phyloP scores from a whole-genome alignment of 2,113 vertebrate genomes.

The Cynocephalus volans region DNA sequence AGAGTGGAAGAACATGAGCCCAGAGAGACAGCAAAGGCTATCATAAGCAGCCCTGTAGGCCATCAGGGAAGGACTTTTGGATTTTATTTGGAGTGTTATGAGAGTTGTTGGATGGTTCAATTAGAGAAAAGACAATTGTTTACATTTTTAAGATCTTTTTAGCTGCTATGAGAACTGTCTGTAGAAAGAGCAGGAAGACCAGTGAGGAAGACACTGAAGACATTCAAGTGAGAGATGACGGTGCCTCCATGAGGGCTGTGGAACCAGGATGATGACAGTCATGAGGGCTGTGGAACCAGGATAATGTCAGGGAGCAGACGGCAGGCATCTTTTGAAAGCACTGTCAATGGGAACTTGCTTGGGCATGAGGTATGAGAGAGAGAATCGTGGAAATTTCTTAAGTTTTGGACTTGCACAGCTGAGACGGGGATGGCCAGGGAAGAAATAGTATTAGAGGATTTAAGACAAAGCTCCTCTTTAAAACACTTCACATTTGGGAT shows the following conservation, averaged over 20 bases:
- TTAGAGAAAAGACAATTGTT: neutral
- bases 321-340: neutral
- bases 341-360: neutral
- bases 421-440: neutral
- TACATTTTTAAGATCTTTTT: neutral
- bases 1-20: neutral
- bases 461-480: neutral
- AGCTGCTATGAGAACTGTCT: neutral
- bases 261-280: too few relatives aligned
- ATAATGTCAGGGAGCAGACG: neutral
- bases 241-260: neutral
- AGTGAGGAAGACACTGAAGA: neutral
- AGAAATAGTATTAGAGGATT: neutral
- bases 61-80: neutral
- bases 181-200: neutral
- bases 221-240: neutral
- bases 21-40: neutral
- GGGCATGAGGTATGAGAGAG: neutral
- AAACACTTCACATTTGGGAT: neutral
- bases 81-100: neutral
- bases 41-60: rapidly evolving
- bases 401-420: neutral
- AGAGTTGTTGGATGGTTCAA: neutral
- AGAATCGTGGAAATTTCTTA: neutral
- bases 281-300: neutral